phyloP scores from a whole-genome alignment of 2,113 vertebrate genomes.

The Hymenochirus boettgeri region DNA sequence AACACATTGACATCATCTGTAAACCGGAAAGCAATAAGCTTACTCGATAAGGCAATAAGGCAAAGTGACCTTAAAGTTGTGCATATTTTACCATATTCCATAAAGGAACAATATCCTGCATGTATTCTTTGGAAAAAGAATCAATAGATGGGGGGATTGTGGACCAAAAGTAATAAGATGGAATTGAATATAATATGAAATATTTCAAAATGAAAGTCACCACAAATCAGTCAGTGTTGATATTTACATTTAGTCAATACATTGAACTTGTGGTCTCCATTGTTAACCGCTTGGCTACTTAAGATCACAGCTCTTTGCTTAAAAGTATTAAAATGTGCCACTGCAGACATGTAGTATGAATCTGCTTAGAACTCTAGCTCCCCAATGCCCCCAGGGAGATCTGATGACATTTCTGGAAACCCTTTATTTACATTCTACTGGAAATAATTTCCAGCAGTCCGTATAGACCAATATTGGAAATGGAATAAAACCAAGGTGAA shows the following conservation, averaged over 20 bases:
- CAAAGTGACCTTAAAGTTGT: constrained; percentile 32
- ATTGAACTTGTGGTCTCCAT: background rate
- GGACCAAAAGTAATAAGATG: constrained; percentile 31
- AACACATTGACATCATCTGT: background rate
- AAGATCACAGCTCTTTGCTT: background rate
- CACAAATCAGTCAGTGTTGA: background rate
- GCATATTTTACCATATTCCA: constrained; percentile 21
- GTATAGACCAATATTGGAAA: no score
- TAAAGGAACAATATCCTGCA: constrained; percentile 25
- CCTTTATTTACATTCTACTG: no score
- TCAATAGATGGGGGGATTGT: constrained; percentile 20
- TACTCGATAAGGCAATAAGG: constrained; percentile 31
- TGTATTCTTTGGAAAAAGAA: constrained; percentile 13
- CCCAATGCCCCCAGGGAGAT: no score
- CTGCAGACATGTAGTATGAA: no score
- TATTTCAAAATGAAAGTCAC: constrained; percentile 29
- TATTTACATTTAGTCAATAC: constrained; percentile 30
- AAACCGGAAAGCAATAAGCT: constrained; percentile 15
- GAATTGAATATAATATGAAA: constrained; percentile 19
- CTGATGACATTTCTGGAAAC: no score
- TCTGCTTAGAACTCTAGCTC: no score
- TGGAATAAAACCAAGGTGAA: no score
- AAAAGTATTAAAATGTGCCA: no score
- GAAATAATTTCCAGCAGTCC: no score
- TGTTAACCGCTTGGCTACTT: constrained; percentile 10